Percentiles rank a stretch among this genome's conserved stretches.
phyloP scores from a whole-genome alignment of 2,797 vertebrate species.

The Lates japonicus region DNA sequence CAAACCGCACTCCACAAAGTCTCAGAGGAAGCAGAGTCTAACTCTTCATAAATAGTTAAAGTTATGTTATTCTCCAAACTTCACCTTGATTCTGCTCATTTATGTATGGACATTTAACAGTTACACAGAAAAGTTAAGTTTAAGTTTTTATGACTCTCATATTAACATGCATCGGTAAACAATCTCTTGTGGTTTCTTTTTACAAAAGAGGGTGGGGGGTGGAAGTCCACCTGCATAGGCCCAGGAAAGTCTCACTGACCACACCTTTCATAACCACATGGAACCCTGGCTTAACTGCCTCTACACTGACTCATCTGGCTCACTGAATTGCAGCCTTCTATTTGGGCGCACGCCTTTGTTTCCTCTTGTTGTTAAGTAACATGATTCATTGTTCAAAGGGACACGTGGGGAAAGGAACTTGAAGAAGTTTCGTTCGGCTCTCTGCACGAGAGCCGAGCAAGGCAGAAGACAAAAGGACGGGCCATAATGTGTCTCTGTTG shows the following conservation, averaged over 20 bases:
- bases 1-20: neutral
- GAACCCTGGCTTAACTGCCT: neutral
- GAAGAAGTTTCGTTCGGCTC: conserved; percentile 54
- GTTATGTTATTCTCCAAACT: neutral
- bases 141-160: neutral
- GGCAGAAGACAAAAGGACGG: conserved; percentile 56
- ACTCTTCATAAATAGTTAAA: neutral
- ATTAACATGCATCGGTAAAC: no score
- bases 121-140: neutral
- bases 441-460: conserved; percentile 46
- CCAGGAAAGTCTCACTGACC: neutral
- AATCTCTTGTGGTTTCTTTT: neutral
- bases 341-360: conserved; percentile 42
- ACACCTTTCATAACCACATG: neutral
- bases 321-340: conserved; percentile 38
- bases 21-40: neutral
- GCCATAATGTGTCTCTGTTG: conserved; percentile 62
- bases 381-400: conserved; percentile 75
- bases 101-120: neutral
- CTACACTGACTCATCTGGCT: conserved; percentile 38
- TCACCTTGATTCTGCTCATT: neutral
- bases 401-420: conserved; percentile 65
- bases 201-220: neutral
- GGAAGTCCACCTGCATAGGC: neutral
- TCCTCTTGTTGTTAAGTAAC: conserved; percentile 53